Evolutionary conservation across 2,888 invertebrate species (phyloP), one percentile per base, ranked within the genome.

Genomic region (Plagodis dolabraria): DNA sequence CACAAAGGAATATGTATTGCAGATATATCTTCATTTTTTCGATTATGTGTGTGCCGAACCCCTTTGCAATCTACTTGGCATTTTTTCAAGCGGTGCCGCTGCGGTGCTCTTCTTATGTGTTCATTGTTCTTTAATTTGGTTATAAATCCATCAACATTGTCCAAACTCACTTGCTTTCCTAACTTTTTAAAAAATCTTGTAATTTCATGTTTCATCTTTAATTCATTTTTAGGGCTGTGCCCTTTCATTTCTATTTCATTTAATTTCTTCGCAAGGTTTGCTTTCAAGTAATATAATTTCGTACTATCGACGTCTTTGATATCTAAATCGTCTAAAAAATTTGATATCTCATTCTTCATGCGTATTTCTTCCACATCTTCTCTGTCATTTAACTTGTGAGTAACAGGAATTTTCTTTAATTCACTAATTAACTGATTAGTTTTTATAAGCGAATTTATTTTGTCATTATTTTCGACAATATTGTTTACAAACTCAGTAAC

Each of bases 341-440:
- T 63, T 6, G 67, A 64, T 10, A 89, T 72, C 68, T 85, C 86
- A 11, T 81, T 69, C 22, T 75, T 77, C 54, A 88, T 62, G 54
- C 82, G 70, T 35, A 88, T 79, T 71, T 83, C 81, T 62, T 86
- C 78, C 2, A 79, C 79, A 70, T 85, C 82, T 33, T 82, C 72
- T 59, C 71, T 70, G 22, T 87, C 63, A 9, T 69, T 63, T 36
- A 78, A 71, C 35, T 79, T 68, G 34, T 66, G 65, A 12, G 86
- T 83, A 46, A 76, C 40, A 0, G 81, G 79, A 5, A 87, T 77
- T 61, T 75, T 76, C 47, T 75, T 66, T 44, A 89, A 68, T 46
- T 86, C 85, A 65, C 80, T 79, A n/a, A 87, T 47, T n/a, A 88
- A 62, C 54, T 80, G 74, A 67, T 88, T 86, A 53, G 74, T 66